Percentiles rank a stretch among this genome's conserved stretches.
phyloP scores from a whole-genome alignment of 1,140 invertebrate species.

The Tetranychus urticae region DNA sequence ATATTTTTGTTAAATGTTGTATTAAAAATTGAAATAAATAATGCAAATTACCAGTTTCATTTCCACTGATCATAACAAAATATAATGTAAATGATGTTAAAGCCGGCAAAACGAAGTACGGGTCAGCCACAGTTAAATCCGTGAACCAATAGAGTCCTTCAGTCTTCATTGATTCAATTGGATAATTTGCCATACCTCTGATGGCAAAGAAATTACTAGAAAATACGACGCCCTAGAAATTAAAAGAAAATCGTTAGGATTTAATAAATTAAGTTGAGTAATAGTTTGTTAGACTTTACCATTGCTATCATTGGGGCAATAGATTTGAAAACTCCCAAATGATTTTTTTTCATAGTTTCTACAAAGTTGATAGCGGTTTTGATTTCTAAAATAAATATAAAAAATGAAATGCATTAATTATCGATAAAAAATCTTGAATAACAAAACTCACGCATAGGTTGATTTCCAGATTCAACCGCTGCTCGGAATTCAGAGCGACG shows the following conservation, averaged over 20 bases:
- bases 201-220: constrained; percentile 41
- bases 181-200: constrained; percentile 53
- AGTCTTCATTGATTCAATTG: constrained; percentile 56
- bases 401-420: background rate
- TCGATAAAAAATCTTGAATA: too few relatives aligned
- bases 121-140: constrained; percentile 72
- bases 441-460: background rate
- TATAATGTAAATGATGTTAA: constrained; percentile 53
- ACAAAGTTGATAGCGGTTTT: background rate
- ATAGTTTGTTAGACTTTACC: background rate
- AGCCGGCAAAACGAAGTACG: constrained; percentile 61
- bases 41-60: constrained; percentile 2
- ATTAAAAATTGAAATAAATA: background rate
- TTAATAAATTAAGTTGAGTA: background rate
- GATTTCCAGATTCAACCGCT: background rate
- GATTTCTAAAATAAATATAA: background rate
- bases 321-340: background rate
- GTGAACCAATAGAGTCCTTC: constrained; percentile 84
- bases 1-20: too few relatives aligned
- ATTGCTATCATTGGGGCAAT: background rate
- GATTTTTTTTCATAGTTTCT: background rate
- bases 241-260: background rate
- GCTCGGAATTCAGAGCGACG: background rate
- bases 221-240: background rate
- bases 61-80: constrained; percentile 45